Percentiles rank a stretch among this genome's conserved stretches.
phyloP scores from a whole-genome alignment of 2,797 vertebrate species.

The Hoplostethus mediterraneus region DNA sequence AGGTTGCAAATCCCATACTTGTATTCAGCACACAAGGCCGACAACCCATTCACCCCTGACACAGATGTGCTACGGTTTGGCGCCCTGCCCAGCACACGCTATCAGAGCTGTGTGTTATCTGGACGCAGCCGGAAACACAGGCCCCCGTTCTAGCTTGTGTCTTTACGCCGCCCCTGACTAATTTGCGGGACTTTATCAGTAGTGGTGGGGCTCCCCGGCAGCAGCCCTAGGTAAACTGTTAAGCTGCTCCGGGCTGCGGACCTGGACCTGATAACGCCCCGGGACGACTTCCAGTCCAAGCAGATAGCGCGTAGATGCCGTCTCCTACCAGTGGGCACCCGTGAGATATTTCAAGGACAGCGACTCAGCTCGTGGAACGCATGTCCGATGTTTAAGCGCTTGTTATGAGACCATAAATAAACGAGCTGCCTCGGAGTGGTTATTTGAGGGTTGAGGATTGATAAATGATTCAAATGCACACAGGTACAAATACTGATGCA shows the following conservation, averaged over 20 bases:
- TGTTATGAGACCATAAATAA: neutral
- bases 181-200: conserved; percentile 65
- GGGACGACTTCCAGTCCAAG: conserved; percentile 48
- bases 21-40: neutral
- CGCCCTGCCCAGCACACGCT: neutral
- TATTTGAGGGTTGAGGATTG: neutral
- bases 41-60: neutral
- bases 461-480: neutral
- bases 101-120: conserved; percentile 46
- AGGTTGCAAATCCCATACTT: neutral
- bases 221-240: conserved; percentile 26
- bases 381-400: conserved; percentile 4
- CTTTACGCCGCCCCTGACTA: conserved; percentile 17
- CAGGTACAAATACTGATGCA: neutral
- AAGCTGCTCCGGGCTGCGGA: conserved; percentile 15
- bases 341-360: conserved; percentile 62
- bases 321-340: conserved; percentile 42
- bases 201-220: conserved; percentile 20
- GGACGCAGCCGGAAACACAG: conserved; percentile 36
- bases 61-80: neutral
- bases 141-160: conserved; percentile 35
- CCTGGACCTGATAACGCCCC: conserved; percentile 66
- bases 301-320: conserved; percentile 51
- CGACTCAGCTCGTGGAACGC: conserved; percentile 2
- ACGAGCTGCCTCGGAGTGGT: neutral